phyloP scores from a whole-genome alignment of 2,797 vertebrate genomes.

The Tenualosa thibaudeaui region DNA sequence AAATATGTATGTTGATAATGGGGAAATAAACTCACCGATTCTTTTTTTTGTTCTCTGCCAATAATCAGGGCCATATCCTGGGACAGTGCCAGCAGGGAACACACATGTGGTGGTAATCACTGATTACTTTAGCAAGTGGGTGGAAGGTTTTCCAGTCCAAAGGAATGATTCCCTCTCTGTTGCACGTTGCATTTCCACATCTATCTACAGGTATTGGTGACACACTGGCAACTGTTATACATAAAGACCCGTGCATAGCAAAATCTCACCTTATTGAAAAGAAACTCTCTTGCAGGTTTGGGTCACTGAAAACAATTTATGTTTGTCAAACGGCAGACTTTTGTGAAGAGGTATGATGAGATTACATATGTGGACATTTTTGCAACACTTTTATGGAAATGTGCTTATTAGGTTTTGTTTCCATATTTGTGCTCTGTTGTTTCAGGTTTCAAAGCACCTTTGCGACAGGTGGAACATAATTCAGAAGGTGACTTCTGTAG shows the following conservation, averaged over 20 bases:
- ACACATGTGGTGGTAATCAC: conserved; percentile 74
- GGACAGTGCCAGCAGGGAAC: conserved; percentile 73
- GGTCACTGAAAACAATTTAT: conserved; percentile 80
- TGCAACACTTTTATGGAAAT: neutral
- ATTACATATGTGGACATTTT: neutral
- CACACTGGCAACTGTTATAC: neutral
- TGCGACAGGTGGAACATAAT: conserved; percentile 80
- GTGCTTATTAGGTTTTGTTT: neutral
- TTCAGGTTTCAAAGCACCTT: conserved; percentile 79
- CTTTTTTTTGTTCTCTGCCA: conserved; percentile 25
- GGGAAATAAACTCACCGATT: neutral
- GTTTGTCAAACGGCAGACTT: conserved; percentile 78
- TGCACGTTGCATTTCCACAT: conserved; percentile 78
- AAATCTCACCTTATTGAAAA: neutral
- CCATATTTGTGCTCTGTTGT: conserved; percentile 3
- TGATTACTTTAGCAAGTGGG: conserved; percentile 90
- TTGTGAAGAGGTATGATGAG: conserved; percentile 82
- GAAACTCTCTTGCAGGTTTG: conserved; percentile 74
- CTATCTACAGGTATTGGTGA: conserved; percentile 80
- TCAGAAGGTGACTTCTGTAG: conserved; percentile 74
- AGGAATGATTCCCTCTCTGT: conserved; percentile 78
- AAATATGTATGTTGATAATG: neutral
- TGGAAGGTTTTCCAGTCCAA: conserved; percentile 82
- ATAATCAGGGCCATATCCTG: conserved; percentile 82
- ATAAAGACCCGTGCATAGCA: neutral